Evolutionary conservation across 2,113 vertebrate species (phyloP).

Genomic region (Rhinoptilus africanus): DNA sequence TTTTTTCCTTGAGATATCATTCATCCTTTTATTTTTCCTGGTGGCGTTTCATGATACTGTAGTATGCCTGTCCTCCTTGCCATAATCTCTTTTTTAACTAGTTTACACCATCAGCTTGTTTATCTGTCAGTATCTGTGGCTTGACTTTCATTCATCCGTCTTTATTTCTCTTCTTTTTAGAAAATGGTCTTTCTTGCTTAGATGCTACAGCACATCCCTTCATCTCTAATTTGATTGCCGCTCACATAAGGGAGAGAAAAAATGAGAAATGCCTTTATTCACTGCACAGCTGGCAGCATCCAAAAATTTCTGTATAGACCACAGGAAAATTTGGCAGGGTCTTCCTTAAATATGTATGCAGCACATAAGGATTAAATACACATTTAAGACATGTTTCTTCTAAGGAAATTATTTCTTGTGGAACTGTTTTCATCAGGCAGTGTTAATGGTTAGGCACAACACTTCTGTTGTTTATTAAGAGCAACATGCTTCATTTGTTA

Average conservation of each 20-base stretch:
- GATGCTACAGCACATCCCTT: not conserved
- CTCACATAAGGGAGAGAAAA: not conserved
- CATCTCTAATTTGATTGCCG: not conserved
- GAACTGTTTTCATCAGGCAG: not conserved
- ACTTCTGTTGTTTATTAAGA: conserved; percentile 18
- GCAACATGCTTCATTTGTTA: not conserved
- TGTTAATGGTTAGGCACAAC: not conserved
- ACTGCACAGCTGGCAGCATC: not conserved
- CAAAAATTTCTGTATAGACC: not conserved
- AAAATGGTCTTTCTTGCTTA: not conserved
- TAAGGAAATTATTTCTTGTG: not conserved
- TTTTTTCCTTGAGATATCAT: not conserved
- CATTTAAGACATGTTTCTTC: not conserved
- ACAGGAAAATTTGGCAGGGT: not conserved
- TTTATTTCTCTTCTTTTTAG: not conserved
- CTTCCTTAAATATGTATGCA: not conserved
- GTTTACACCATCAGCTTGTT: not conserved
- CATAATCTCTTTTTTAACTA: not conserved
- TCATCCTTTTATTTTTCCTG: not conserved
- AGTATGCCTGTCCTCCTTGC: not conserved
- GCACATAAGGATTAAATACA: not conserved
- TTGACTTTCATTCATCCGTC: not conserved
- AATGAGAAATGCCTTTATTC: not conserved
- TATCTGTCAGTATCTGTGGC: not conserved
- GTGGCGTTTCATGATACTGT: not conserved